Conservation (phyloP, 2,888 invertebrate genomes). For the Mimas tiliae region DNA sequence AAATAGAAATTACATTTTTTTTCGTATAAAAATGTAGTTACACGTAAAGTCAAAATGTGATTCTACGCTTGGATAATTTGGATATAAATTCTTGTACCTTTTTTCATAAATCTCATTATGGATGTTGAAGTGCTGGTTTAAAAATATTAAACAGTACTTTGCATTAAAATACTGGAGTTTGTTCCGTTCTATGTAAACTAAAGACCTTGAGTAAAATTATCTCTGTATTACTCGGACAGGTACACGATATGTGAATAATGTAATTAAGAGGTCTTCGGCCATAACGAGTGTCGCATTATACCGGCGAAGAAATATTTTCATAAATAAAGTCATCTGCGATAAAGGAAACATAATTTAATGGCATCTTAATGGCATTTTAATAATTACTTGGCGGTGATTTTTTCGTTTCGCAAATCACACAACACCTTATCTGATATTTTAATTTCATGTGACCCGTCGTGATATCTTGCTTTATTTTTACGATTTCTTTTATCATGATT, state of each 20-base stretch:
- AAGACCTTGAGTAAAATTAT: conserved; percentile 40
- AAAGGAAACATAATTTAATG: conserved; percentile 23
- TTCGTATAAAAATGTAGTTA: background rate
- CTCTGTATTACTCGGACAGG: conserved; percentile 37
- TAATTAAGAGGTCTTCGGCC: conserved; percentile 52
- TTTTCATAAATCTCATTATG: background rate
- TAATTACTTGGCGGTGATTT: conserved; percentile 14
- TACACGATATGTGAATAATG: conserved; percentile 42
- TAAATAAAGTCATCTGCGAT: conserved; percentile 20
- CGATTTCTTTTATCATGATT: conserved; percentile 28
- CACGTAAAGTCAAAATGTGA: background rate
- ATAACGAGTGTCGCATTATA: conserved; percentile 50
- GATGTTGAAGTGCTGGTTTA: conserved; percentile 4
- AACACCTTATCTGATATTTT: conserved; percentile 23
- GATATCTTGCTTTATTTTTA: conserved; percentile 2
- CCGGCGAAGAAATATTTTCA: conserved; percentile 38
- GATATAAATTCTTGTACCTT: background rate
- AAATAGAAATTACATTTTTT: background rate
- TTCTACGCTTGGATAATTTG: background rate
- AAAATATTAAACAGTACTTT: conserved; percentile 32
- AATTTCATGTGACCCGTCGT: conserved; percentile 10
- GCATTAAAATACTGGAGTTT: conserved; percentile 29
- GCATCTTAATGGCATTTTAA: conserved; percentile 38
- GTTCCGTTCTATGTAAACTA: conserved; percentile 33
- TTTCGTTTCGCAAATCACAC: conserved; percentile 21